Evolutionary conservation across 2,888 invertebrate species (phyloP), one percentile per base, ranked within the genome.

Genomic region (Nomada ruficornis): DNA sequence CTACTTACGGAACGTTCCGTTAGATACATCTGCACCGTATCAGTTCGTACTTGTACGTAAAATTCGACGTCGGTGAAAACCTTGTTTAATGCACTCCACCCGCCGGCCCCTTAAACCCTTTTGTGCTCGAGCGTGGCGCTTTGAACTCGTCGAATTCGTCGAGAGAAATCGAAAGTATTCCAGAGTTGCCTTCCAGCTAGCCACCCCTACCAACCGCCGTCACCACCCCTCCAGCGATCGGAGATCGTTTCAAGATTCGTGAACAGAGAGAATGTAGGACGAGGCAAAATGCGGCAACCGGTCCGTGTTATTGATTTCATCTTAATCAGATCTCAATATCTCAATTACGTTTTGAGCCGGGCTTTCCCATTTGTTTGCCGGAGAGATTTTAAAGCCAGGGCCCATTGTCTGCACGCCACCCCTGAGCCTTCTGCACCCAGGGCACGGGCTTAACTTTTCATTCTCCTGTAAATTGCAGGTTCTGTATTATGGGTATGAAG

Each of bases 291-390:
- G 82, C 85, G 83, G 80, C 72, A 74, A 79, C 77, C 82, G 79
- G 79, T 82, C 57, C 88, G 88, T 90, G 86, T 92, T 93, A 93
- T 93, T 90, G 93, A 93, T 93, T 93, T 93, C 91, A 90, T 93
- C 92, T 93, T 93, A 93, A 93, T 93, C 93, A 93, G 92, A 93
- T 93, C 93, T 92, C 92, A 91, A 93, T 93, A 93, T 93, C 93
- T 93, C 93, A 94, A 94, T 94, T 93, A 94, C 90, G 91, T 91
- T 92, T 91, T 92, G 90, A 92, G 91, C 90, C 86, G 86, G 87
- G 90, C 89, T 90, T 90, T 91, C 87, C 89, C 89, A 91, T 91
- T 91, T 94, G 94, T 94, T 93, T 94, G 93, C 93, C 82, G 87
- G 90, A 91, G 91, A 93, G 94, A 93, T 94, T 94, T 93, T 92